Conservation (phyloP, 1,140 invertebrate species). For the Drosophila ohnishii region DNA sequence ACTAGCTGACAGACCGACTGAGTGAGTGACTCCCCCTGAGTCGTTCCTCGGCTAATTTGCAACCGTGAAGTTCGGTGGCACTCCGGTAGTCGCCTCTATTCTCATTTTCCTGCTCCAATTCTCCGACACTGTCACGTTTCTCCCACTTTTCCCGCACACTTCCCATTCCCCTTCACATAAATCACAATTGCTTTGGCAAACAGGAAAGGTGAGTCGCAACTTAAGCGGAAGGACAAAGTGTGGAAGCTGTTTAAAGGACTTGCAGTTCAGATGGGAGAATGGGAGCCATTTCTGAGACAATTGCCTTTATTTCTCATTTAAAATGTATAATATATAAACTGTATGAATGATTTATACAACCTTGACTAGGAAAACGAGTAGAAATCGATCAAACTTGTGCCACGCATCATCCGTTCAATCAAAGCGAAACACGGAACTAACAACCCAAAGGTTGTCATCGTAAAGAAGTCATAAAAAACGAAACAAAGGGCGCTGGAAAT, state of each 20-base stretch:
- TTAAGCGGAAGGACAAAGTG: conserved; percentile 1
- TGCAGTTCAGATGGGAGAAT: background rate
- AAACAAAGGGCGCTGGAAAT: conserved; percentile 11
- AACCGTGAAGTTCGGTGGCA: conserved; percentile 36
- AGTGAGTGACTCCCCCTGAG: conserved; percentile 12
- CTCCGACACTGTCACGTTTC: conserved; percentile 11
- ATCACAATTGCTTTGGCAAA: conserved; percentile 44
- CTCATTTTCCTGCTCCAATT: conserved; percentile 5
- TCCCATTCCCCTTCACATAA: conserved; percentile 31
- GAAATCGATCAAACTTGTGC: conserved; percentile 74
- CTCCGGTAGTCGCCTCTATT: conserved; percentile 7
- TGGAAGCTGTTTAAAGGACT: background rate
- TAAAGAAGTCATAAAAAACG: conserved; percentile 59
- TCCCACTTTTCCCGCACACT: background rate
- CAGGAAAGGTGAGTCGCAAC: conserved; percentile 15
- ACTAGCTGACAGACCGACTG: conserved; percentile 19
- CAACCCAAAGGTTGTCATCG: conserved; percentile 61
- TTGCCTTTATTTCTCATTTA: background rate
- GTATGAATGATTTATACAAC: background rate
- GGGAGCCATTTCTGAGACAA: background rate
- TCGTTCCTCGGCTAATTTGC: conserved; percentile 50
- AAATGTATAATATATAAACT: no score
- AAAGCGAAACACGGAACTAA: conserved; percentile 34
- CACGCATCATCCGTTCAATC: conserved; percentile 44
- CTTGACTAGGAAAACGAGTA: conserved; percentile 41